A percentile compares a stretch with the other conserved stretches of the same genome.
Evolutionary conservation across 1,140 invertebrate genomes (phyloP).

Genomic region (Trichoplusia ni): DNA sequence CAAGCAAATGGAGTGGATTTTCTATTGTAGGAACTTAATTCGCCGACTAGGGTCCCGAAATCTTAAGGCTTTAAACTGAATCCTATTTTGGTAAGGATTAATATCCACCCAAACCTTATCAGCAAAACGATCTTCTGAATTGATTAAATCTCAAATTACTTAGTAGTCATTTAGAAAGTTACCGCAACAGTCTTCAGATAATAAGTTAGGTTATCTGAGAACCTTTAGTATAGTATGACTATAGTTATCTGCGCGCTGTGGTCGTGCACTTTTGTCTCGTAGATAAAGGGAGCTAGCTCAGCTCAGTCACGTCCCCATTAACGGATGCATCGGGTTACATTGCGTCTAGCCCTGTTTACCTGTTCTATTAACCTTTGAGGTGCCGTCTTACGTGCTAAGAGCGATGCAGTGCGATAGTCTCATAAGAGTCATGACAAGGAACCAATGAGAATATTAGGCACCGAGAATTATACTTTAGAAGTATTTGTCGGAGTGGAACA

Average conservation of each 20-base stretch:
- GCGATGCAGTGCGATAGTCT: not conserved
- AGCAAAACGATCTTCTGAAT: not conserved
- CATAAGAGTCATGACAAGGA: not conserved
- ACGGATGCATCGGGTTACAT: constrained; percentile 57
- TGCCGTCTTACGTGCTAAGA: not conserved
- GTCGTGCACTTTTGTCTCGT: constrained; percentile 40
- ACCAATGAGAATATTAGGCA: too few species aligned
- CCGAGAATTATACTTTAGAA: too few species aligned
- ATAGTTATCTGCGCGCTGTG: too few species aligned
- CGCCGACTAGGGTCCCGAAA: too few species aligned
- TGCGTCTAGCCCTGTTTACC: constrained; percentile 15
- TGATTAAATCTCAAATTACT: too few species aligned
- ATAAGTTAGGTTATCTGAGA: constrained; percentile 33
- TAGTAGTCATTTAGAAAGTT: constrained; percentile 20
- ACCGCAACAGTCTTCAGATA: not conserved
- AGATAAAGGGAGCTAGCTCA: constrained; percentile 51
- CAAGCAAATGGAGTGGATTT: too few species aligned
- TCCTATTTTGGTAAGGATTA: too few species aligned
- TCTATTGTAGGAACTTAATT: too few species aligned
- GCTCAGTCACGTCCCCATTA: constrained; percentile 70
- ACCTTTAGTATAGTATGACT: constrained; percentile 54
- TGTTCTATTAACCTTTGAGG: constrained; percentile 9
- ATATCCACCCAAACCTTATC: too few species aligned
- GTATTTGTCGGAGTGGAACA: too few species aligned
- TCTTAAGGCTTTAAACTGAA: too few species aligned